Evolutionary conservation across 1,140 invertebrate genomes (phyloP).

Genomic region (Drosophila mojavensis): DNA sequence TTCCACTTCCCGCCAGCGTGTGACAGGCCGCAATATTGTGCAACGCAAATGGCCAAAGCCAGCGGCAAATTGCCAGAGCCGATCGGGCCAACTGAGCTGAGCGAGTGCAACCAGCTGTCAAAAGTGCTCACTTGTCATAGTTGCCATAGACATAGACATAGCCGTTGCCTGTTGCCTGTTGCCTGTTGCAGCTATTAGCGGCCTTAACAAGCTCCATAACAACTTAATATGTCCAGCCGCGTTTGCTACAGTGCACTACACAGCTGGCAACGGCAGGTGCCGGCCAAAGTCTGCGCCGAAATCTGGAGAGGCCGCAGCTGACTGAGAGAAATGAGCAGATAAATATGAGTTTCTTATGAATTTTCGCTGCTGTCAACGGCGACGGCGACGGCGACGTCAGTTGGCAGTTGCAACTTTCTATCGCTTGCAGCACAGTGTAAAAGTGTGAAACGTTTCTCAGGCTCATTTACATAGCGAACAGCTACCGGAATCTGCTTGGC

Average conservation of each 20-base stretch:
- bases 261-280: neutral
- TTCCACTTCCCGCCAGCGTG: neutral
- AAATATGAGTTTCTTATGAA: too few species aligned
- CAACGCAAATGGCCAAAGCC: constrained; percentile 36
- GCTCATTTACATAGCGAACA: constrained; percentile 73
- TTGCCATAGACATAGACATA: neutral
- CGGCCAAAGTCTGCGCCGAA: too few species aligned
- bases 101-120: constrained; percentile 71
- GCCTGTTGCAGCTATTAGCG: constrained; percentile 52
- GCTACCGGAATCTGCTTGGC: constrained; percentile 63
- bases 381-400: too few species aligned
- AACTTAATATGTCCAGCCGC: constrained; percentile 63
- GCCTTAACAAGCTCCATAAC: constrained; percentile 66
- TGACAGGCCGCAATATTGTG: constrained; percentile 33
- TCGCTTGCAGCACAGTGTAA: constrained; percentile 50
- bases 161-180: neutral
- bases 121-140: constrained; percentile 68
- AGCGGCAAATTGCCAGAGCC: constrained; percentile 36
- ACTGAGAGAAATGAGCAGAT: too few species aligned
- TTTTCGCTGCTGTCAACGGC: neutral
- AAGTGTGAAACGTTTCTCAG: constrained; percentile 62
- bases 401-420: constrained; percentile 3
- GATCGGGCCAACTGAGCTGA: neutral
- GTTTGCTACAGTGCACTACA: constrained; percentile 42
- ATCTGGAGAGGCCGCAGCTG: too few species aligned